Base-by-base conservation (phyloP, 2,888 invertebrate species). In the Plutella xylostella region DNA sequence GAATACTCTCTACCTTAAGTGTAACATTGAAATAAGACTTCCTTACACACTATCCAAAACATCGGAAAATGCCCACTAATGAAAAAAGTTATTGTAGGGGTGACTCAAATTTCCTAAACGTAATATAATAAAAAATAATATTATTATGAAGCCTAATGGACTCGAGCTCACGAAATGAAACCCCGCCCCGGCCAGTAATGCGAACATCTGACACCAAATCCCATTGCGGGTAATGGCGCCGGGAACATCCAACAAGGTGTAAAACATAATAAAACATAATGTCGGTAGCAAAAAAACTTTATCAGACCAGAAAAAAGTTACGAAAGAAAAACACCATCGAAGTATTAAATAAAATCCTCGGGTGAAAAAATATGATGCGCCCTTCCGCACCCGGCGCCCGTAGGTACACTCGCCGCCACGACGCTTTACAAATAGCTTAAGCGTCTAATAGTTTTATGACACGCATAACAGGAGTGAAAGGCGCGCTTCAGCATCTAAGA, bases 391-490 rank as follows among this genome's bases (percentile, higher is more conserved):
- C 71, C 72, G 17, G 37, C 30, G 3, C 20, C 6, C 21, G 57
- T 50, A 48, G 53, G 17, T 61, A 68, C 40, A 9, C 37, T 21
- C 34, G 69, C 56, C 60, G 67, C 64, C 63, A 73, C 72, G 68
- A 65, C 76, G 66, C 72, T 75, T 77, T 72, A 65, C 75, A 68
- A 76, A 82, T 71, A 80, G 72, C 78, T 76, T 78, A 82, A 75
- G 72, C 76, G 75, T 67, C 76, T 83, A 83, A 83, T 83, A 82
- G 82, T 80, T 82, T 78, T 79, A 78, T 80, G 78, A 77, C 82
- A 83, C 82, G 82, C 82, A 82, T 79, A 70, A 76, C 68, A 69
- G 61, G 58, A 58, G 55, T 60, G 63, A 66, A 68, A 64, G 53
- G 55, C 52, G 58, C 47, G 39, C 44, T 40, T 33, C 49, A 45